These are phyloP conservation scores for Tribolium castaneum DNA, from an alignment of 1,140 invertebrate species.

Conservation along the genomic window DNA sequence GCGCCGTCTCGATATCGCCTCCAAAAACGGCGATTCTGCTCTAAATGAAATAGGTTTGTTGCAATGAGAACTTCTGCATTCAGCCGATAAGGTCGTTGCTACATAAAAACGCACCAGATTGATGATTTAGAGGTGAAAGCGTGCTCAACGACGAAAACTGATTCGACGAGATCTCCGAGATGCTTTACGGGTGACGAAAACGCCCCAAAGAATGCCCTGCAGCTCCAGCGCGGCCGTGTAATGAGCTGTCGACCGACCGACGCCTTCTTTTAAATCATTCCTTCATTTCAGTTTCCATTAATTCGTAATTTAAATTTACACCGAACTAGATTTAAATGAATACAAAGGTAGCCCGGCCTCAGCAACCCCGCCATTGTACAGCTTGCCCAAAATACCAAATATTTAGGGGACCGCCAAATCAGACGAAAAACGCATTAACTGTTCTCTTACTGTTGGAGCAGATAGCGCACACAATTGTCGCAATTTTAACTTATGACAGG, in stretches of 20 bases:
- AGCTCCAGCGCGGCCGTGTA: constrained; percentile 25
- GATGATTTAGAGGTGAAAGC: constrained; percentile 37
- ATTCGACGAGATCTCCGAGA: neutral
- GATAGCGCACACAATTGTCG: neutral
- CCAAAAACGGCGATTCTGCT: constrained; percentile 37
- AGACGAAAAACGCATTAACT: too few relatives aligned
- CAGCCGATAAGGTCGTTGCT: constrained; percentile 41
- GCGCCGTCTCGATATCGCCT: constrained; percentile 13
- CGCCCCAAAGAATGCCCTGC: constrained; percentile 6
- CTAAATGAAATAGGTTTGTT: constrained; percentile 39
- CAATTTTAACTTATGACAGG: neutral
- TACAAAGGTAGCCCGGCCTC: neutral
- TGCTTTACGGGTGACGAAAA: neutral
- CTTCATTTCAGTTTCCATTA: constrained; percentile 52
- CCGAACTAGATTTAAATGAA: constrained; percentile 45
- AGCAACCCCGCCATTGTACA: neutral
- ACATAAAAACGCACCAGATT: constrained; percentile 41
- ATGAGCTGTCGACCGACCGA: constrained; percentile 47
- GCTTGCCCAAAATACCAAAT: too few relatives aligned
- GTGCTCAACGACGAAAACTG: constrained; percentile 36
- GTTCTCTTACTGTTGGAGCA: too few relatives aligned
- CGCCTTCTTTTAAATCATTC: constrained; percentile 52
- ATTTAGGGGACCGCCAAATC: too few relatives aligned
- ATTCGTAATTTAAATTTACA: constrained; percentile 51
- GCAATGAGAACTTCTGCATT: constrained; percentile 42